Evolutionary conservation across 23 tunicate species (phyloP), one percentile per base, ranked within the genome.

Genomic region (Diplosoma virens): DNA sequence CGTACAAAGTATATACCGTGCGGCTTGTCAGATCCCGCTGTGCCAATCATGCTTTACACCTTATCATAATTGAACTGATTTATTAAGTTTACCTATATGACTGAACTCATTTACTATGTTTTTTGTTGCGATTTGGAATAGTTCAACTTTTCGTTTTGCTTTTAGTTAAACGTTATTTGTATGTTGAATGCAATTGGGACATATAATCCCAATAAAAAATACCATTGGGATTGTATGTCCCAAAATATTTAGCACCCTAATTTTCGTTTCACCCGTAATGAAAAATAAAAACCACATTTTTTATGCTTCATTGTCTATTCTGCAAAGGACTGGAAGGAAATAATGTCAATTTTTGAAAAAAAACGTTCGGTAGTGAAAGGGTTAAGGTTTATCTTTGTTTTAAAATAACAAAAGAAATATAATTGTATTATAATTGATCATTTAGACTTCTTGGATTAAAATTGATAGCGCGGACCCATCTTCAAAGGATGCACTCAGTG

Each of bases 341-440:
- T 61, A 61, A 61, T 3, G 6, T n/a, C 35, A 61, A 61, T 27
- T 61, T 29, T 27, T 29, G 6, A 29, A 61, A 61, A 61, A 61
- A 61, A 61, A 26, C 69, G 28, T 61, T 61, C 30, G 69, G 69
- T 61, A 61, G 69, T 61, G 69, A 61, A 61, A 61, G 69, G 35
- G 69, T 29, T 61, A 61, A n/a, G n/a, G n/a, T n/a, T n/a, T n/a
- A n/a, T n/a, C n/a, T n/a, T n/a, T n/a, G n/a, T n/a, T n/a, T n/a
- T n/a, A n/a, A n/a, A n/a, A n/a, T n/a, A n/a, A n/a, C n/a, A n/a
- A n/a, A n/a, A n/a, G n/a, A n/a, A n/a, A n/a, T n/a, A n/a, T n/a
- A n/a, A n/a, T n/a, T n/a, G n/a, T n/a, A n/a, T n/a, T n/a, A n/a
- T n/a, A n/a, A n/a, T n/a, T n/a, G n/a, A n/a, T n/a, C n/a, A n/a